Base-by-base conservation (phyloP, 2,797 vertebrate species). In the Sebastes aleutianus region DNA sequence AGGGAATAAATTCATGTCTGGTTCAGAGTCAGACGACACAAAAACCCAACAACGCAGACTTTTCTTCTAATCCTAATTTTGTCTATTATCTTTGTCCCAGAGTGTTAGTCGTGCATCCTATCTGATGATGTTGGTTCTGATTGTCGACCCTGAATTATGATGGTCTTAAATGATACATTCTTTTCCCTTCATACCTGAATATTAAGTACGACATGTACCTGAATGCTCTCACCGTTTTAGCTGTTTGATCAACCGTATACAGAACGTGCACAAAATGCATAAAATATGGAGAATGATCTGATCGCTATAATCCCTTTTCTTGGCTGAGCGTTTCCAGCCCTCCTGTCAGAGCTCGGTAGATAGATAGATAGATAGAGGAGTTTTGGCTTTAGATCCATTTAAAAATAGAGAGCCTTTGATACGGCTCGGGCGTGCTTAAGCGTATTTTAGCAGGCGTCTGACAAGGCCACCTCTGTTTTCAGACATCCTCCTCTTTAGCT, bases 381-480 rank as follows among this genome's bases (percentile, higher is more conserved):
- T 53, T 80, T 85, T 83, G 70, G 82, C 82, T 83, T 79, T 14
- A 50, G 32, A 50, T 82, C 70, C 70, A 56, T 82, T 82, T 88
- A 84, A 88, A 90, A 89, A 92, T 86, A 88, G 77, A 85, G 87
- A 85, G 36, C 50, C 91, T 92, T 93, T 94, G 87, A 92, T 91
- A n/a, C 72, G 80, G 74, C 66, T 65, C 8, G 11, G 67, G 20
- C 68, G 64, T 76, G 85, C 72, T 77, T 31, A 4, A 70, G 86
- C 70, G 66, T 85, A 36, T 85, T 88, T 91, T 57, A 87, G 82
- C 50, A 47, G 78, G 65, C 56, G 32, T 85, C 69, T 84, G 73
- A 93, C 93, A 93, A 91, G 85, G 86, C 59, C 62, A 13, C 75
- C 92, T 92, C 85, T 95, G 91, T 94, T 87, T 86, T 82, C 85